Evolutionary conservation across 2,797 vertebrate species (phyloP).

Genomic region (Argyrosomus regius): DNA sequence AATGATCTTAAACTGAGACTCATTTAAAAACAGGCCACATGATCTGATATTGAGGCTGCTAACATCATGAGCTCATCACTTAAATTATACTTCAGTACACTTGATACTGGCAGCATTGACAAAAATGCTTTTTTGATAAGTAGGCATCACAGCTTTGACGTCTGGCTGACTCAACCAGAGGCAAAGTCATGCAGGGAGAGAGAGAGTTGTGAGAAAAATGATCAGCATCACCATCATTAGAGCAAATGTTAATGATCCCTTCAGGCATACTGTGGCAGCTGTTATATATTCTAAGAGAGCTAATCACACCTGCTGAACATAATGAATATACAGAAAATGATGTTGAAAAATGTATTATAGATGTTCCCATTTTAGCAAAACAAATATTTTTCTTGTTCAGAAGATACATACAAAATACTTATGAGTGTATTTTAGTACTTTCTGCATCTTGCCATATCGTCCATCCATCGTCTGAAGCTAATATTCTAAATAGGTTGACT

Average conservation of each 20-base stretch:
- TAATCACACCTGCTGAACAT: neutral
- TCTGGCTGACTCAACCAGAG: conserved; percentile 36
- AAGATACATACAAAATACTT: neutral
- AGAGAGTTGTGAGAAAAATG: conserved; percentile 23
- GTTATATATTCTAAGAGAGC: conserved; percentile 23
- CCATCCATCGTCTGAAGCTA: neutral
- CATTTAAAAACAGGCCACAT: neutral
- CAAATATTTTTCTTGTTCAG: neutral
- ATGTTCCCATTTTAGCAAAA: neutral
- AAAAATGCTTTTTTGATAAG: conserved; percentile 49
- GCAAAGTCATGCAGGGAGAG: conserved; percentile 11
- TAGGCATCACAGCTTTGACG: conserved; percentile 42
- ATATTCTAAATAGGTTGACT: neutral
- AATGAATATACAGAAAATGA: neutral
- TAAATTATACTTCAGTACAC: conserved; percentile 30
- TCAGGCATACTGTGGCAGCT: conserved; percentile 27
- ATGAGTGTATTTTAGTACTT: neutral
- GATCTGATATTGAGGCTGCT: conserved; percentile 6
- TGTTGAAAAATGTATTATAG: neutral
- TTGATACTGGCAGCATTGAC: conserved; percentile 32
- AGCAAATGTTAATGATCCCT: conserved; percentile 51
- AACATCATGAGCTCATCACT: conserved; percentile 23
- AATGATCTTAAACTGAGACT: neutral
- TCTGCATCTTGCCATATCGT: neutral
- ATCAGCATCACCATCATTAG: conserved; percentile 41